Evolutionary conservation across 2,113 vertebrate genomes (phyloP).

Genomic region (Jacana jacana): DNA sequence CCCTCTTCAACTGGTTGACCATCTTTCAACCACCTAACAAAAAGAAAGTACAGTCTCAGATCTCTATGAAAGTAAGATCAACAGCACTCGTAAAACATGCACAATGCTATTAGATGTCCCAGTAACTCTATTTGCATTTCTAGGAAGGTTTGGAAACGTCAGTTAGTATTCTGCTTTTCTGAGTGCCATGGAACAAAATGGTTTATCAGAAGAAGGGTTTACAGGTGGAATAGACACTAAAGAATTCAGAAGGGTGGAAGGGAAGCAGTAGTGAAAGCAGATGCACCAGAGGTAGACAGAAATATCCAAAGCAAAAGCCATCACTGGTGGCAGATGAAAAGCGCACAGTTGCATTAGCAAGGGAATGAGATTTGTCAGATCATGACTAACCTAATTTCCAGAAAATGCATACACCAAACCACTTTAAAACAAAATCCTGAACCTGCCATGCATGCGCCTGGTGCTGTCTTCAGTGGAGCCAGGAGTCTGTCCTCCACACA

Average conservation of each 20-base stretch:
- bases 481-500: not conserved
- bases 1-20: conserved; percentile 78
- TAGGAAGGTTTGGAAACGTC: not conserved
- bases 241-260: not conserved
- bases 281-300: not conserved
- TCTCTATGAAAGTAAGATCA: not conserved
- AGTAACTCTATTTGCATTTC: not conserved
- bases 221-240: not conserved
- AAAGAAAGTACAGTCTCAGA: not conserved
- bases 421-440: not conserved
- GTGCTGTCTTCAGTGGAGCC: not conserved
- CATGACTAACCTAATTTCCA: not conserved
- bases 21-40: conserved; percentile 89
- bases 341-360: not conserved
- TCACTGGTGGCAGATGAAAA: not conserved
- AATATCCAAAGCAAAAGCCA: not conserved
- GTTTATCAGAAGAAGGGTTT: not conserved
- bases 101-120: not conserved
- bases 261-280: not conserved
- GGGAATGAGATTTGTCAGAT: not conserved
- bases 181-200: not conserved
- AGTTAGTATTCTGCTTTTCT: not conserved
- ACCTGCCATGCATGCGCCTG: not conserved
- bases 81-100: not conserved
- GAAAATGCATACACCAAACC: not conserved